Percentiles rank a stretch among this genome's conserved stretches.
Conservation (phyloP, 2,113 vertebrate genomes). For the Carettochelys insculpta region DNA sequence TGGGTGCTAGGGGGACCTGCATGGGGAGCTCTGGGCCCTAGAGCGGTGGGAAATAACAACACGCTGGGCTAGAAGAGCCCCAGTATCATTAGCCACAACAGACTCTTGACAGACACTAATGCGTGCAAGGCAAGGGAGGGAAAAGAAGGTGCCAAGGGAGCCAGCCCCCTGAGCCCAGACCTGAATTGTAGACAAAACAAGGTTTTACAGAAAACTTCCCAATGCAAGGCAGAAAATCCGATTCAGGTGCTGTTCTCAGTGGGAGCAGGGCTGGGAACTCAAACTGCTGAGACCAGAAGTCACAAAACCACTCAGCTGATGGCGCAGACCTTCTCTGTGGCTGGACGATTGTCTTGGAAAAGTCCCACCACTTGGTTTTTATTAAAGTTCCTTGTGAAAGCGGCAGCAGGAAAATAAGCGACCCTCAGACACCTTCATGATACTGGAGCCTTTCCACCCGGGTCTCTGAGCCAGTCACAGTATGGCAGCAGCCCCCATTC, state of each 20-base stretch:
- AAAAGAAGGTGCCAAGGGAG: background rate
- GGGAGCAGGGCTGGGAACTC: background rate
- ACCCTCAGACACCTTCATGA: background rate
- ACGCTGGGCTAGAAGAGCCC: background rate
- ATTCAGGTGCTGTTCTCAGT: background rate
- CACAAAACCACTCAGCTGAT: background rate
- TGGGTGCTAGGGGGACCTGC: background rate
- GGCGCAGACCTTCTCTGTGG: too few relatives aligned
- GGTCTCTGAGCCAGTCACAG: too few relatives aligned
- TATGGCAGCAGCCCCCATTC: background rate
- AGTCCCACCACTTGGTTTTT: background rate
- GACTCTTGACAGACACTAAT: background rate
- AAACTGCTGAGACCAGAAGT: background rate
- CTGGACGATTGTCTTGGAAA: too few relatives aligned
- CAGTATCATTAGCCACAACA: background rate
- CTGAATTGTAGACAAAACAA: background rate
- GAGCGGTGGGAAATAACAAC: background rate
- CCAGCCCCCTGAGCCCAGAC: background rate
- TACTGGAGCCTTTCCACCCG: background rate
- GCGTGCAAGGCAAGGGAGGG: background rate
- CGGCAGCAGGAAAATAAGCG: background rate
- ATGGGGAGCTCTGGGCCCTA: background rate
- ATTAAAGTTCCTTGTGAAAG: background rate
- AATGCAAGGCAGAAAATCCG: background rate
- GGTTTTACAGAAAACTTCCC: background rate